Evolutionary conservation across 1,140 invertebrate genomes (phyloP), one percentile per base, ranked within the genome.

Genomic region (Tyrophagus putrescentiae): DNA sequence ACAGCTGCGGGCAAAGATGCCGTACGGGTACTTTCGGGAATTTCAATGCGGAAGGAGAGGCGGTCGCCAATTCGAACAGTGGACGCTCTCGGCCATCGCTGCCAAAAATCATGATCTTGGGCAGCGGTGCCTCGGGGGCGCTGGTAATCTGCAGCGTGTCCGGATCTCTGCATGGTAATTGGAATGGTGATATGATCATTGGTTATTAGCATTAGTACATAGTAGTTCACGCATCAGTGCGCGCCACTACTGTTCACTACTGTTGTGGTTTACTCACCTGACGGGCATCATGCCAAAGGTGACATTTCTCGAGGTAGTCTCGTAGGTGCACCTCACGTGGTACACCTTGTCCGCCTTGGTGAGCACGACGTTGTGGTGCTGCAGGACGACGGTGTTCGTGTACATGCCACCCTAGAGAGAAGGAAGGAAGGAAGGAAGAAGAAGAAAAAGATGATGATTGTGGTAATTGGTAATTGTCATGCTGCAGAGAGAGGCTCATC

Each of bases 261-360:
- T n/a, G n/a, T n/a, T n/a, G n/a, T n/a, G n/a, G n/a, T n/a, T n/a
- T 61, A 57, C 64, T 69, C 72, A 84, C 81, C 84, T 83, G 70
- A 94, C 91, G 56, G 89, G 88, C 83, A 93, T 89, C 87, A 93
- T 92, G 74, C 89, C 89, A 74, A 93, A 94, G 9, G 89, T 92
- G 61, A 94, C 91, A 71, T 94, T 94, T 76, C 90, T 88, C 1
- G 88, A 90, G 54, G 87, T 87, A 82, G 93, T 93, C 72, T 94
- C 90, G 70, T 94, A 94, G 0, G 89, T 94, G 69, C 90, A 94
- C 68, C 92, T 89, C 33, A 94, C 86, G 74, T 92, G 92, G 78
- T 94, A 94, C 66, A 93, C 92, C 71, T 94, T 94, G 71, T 94
- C 90, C 1, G 88, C 87, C 74, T 93, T 93, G 11, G 89, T 94